These are phyloP conservation scores for Cerceris rybyensis DNA, from an alignment of 2,888 invertebrate genomes.

Conservation along the genomic window DNA sequence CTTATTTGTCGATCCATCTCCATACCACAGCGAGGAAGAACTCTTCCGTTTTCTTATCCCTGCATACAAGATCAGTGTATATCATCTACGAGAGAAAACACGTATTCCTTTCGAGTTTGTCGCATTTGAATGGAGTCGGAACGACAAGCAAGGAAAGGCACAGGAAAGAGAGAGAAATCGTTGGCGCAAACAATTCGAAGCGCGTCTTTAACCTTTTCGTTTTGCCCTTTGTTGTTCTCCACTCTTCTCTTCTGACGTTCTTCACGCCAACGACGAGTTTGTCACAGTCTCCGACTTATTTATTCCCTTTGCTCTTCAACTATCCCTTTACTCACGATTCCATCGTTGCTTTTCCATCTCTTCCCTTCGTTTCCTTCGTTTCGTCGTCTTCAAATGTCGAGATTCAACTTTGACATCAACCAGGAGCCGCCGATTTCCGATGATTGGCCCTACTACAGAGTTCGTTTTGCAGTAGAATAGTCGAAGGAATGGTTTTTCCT, in stretches of 20 bases:
- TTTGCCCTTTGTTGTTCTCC: slow-evolving; percentile 30
- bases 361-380: slow-evolving; percentile 45
- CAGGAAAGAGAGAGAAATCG: slow-evolving; percentile 29
- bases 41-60: slow-evolving; percentile 40
- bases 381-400: slow-evolving; percentile 48
- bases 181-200: slow-evolving; percentile 49
- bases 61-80: slow-evolving; percentile 39
- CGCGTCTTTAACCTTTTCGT: slow-evolving; percentile 11
- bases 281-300: slow-evolving; percentile 58
- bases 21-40: slow-evolving; percentile 26
- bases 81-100: slow-evolving; percentile 51
- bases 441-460: slow-evolving; percentile 58
- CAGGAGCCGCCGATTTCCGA: slow-evolving; percentile 69
- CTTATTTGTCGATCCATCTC: slow-evolving; percentile 31
- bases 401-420: slow-evolving; percentile 62
- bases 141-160: slow-evolving; percentile 1
- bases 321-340: slow-evolving; percentile 33
- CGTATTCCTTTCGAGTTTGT: slow-evolving; percentile 61
- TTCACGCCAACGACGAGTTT: slow-evolving; percentile 38
- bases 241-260: slow-evolving; percentile 32
- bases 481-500: slow-evolving; percentile 32
- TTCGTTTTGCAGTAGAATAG: slow-evolving; percentile 34
- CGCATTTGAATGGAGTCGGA: slow-evolving; percentile 60
- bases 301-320: slow-evolving; percentile 58
- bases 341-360: slow-evolving; percentile 14